phyloP scores from a whole-genome alignment of 1,140 invertebrate species.

The Drosophila arawakana region DNA sequence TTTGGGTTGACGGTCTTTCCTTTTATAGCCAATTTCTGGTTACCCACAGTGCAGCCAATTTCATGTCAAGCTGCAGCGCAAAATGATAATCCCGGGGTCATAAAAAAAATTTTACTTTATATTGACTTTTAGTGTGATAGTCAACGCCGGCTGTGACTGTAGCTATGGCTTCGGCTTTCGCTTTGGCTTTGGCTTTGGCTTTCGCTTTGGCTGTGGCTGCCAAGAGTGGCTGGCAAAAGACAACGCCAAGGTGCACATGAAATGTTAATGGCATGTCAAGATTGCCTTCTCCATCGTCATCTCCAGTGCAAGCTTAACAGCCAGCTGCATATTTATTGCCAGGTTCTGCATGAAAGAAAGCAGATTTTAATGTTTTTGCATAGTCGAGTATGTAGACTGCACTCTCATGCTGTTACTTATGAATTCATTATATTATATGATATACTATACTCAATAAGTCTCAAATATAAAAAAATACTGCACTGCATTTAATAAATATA shows the following conservation, averaged over 20 bases:
- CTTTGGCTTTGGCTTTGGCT: conserved; percentile 1
- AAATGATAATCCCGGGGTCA: conserved; percentile 81
- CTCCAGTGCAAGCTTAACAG: conserved; percentile 24
- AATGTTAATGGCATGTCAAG: conserved; percentile 82
- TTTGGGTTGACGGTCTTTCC: conserved; percentile 71
- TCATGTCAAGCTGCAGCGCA: conserved; percentile 78
- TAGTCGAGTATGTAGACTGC: background rate
- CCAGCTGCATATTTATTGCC: conserved; percentile 62
- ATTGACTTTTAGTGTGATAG: conserved; percentile 82
- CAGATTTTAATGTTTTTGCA: conserved; percentile 6
- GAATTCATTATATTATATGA: background rate
- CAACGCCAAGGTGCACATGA: conserved; percentile 79
- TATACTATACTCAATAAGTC: background rate
- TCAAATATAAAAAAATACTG: background rate
- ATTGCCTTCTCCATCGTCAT: conserved; percentile 57
- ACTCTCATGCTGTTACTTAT: background rate
- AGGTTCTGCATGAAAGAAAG: conserved; percentile 31
- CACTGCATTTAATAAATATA: background rate
- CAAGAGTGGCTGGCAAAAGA: conserved; percentile 30
- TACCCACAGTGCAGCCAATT: conserved; percentile 82
- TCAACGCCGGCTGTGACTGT: conserved; percentile 55
- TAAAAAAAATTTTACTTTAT: conserved; percentile 82
- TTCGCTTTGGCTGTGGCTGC: background rate
- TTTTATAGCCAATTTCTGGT: conserved; percentile 83
- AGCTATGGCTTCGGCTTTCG: background rate